A percentile compares a stretch with the other conserved stretches of the same genome.
Conservation (phyloP, 2,888 invertebrate species). For the Cyclophora albipunctata region DNA sequence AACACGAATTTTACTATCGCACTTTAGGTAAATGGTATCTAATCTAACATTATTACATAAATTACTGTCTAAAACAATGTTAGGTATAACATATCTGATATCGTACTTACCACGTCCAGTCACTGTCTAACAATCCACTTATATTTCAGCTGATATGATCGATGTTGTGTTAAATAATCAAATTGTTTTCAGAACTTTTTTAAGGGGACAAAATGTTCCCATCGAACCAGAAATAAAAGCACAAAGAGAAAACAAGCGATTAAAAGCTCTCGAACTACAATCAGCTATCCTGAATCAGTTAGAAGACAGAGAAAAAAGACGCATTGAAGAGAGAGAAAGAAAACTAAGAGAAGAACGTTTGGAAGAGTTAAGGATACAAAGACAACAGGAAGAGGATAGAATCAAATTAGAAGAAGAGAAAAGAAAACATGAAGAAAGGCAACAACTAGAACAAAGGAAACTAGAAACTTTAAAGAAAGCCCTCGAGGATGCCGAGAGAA, state of each 20-base stretch:
- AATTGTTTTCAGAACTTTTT: constrained; percentile 73
- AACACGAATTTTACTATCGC: too few relatives aligned
- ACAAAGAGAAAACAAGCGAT: constrained; percentile 86
- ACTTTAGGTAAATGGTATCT: too few relatives aligned
- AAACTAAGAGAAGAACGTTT: constrained; percentile 84
- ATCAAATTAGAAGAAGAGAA: constrained; percentile 83
- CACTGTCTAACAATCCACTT: too few relatives aligned
- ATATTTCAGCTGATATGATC: too few relatives aligned
- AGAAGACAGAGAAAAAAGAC: constrained; percentile 85
- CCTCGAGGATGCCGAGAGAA: constrained; percentile 84
- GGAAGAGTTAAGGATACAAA: constrained; percentile 85
- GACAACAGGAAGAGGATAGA: constrained; percentile 82
- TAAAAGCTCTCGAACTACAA: constrained; percentile 90
- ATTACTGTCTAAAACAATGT: too few relatives aligned
- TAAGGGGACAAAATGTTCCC: constrained; percentile 91
- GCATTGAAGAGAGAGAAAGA: constrained; percentile 84
- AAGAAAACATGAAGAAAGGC: constrained; percentile 78
- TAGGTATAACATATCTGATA: too few relatives aligned
- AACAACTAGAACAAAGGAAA: constrained; percentile 82
- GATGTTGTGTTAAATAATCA: too few relatives aligned
- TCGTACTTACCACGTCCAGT: too few relatives aligned
- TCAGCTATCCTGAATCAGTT: constrained; percentile 89
- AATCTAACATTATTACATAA: too few relatives aligned
- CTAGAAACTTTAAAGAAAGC: constrained; percentile 85
- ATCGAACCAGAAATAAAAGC: constrained; percentile 86